Base-by-base conservation (phyloP, 2,113 vertebrate species). In the Atherinomorus stipes region DNA sequence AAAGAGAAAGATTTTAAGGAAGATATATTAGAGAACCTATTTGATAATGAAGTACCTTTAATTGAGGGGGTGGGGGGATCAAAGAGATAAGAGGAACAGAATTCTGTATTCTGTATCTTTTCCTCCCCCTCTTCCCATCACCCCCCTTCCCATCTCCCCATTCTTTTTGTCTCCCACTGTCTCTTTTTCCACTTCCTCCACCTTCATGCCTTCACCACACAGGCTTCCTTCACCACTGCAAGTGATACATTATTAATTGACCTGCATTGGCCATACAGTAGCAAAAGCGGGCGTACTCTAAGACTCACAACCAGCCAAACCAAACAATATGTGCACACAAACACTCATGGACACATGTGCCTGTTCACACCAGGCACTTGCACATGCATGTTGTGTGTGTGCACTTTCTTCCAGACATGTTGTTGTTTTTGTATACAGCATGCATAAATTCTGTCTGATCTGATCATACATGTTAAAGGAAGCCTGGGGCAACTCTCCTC, bases 171-270 rank as follows among this genome's bases (percentile, higher is more conserved):
- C 51, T 85, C 57, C 57, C 37, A n/a, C 62, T 52, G 26, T 65
- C 59, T 79, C 38, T 47, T 58, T 38, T 34, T 18, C 21, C 45
- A 45, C 40, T 26, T 21, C 52, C 16, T 7, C 54, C 54, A 74
- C 44, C 64, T 52, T 63, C 21, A 64, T n/a, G 8, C 65, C 45
- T 70, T 52, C 61, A 54, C 61, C 56, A 83, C 63, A 73, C 78
- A 78, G 65, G 74, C 77, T 76, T 68, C 56, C 86, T 84, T 87
- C 87, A 88, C 90, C 89, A 87, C 85, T 85, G 85, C 84, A 89
- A 90, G 71, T 87, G 76, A 62, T 90, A 86, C 89, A 92, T 92
- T 92, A 91, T 91, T 92, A 90, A 92, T 89, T 78, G 80, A 80
- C 73, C 86, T 83, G 91, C 89, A 90, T 79, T 73, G 71, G 68